Base-by-base conservation (phyloP, 2,888 invertebrate species). In the Laothoe populi region DNA sequence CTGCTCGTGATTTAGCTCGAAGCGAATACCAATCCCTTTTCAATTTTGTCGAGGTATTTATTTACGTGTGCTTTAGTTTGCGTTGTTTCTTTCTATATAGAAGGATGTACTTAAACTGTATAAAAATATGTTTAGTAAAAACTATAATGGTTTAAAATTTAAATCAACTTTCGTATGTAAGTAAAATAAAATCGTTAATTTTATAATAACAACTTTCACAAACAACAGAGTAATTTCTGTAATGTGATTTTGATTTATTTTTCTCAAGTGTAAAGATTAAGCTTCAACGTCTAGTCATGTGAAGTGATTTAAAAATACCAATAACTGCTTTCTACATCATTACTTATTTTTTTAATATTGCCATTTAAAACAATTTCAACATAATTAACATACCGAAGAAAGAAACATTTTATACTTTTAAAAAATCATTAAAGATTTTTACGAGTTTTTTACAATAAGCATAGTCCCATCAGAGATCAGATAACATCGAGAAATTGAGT, bases 351-450 rank as follows among this genome's bases (percentile, higher is more conserved):
- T 11, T 10, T 24, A 13, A 46, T 19, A 46, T 23, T 4, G 13
- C 23, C 2, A 46, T 13, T 11, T 24, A 13, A 46, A 8, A 46
- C 13, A 23, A 11, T 21, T 11, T 46, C 19, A 19, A 44, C 19
- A 44, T 19, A 2, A 19, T 19, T 19, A 7, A 10, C 44, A 2
- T 16, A 4, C 10, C 4, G 10, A 31, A 16, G 10, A 16, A 19
- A 31, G 8, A 46, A 8, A 31, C 7, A 35, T 53, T 16, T 19
- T 53, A 53, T 53, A 4, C 49, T 31, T 31, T 53, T 53, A 31
- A 35, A 31, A 31, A 53, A 0, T n/a, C 31, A 53, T 53, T 53
- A 53, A 11, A 26, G n/a, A 26, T 53, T 46, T 53, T 53, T 53
- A 53, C 10, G 31, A 53, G 8, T 19, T 53, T 16, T n/a, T 53